A percentile compares a stretch with the other conserved stretches of the same genome.
phyloP scores from a whole-genome alignment of 2,113 vertebrate species.

The Garra rufa region DNA sequence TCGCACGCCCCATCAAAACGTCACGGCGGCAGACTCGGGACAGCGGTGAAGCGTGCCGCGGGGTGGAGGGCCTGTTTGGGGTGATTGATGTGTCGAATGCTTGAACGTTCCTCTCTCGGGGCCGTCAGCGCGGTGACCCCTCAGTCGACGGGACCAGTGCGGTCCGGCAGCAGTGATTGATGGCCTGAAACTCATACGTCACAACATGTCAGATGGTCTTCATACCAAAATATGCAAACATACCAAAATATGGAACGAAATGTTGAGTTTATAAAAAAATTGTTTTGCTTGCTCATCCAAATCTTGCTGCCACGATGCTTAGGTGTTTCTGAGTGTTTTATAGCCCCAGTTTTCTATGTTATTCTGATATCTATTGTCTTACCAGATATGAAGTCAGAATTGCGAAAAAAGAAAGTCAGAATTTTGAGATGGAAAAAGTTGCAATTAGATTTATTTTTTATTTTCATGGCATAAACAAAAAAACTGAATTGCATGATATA shows the following conservation, averaged over 20 bases:
- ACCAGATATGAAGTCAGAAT: no score
- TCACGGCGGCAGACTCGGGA: conserved; percentile 14
- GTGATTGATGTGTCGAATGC: conserved; percentile 22
- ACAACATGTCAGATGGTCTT: not conserved
- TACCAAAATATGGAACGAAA: not conserved
- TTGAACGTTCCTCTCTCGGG: conserved; percentile 31
- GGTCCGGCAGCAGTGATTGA: conserved; percentile 21
- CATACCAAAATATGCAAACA: not conserved
- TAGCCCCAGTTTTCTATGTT: no score
- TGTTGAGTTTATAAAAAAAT: not conserved
- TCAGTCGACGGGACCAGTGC: not conserved
- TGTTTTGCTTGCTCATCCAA: not conserved
- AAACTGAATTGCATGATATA: no score
- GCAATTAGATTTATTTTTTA: no score
- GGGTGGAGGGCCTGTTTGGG: conserved; percentile 4
- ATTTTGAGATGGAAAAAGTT: no score
- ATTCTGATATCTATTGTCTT: no score
- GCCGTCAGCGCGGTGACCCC: conserved; percentile 15
- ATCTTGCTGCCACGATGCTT: not conserved
- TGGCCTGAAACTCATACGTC: not conserved
- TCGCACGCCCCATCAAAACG: conserved; percentile 24
- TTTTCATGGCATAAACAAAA: no score
- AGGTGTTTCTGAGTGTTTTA: not conserved
- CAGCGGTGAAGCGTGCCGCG: not conserved
- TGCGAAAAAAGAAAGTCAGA: no score